Percentiles rank a stretch among this genome's conserved stretches.
phyloP scores from a whole-genome alignment of 2,888 invertebrate genomes.

The Anticlea derivata region DNA sequence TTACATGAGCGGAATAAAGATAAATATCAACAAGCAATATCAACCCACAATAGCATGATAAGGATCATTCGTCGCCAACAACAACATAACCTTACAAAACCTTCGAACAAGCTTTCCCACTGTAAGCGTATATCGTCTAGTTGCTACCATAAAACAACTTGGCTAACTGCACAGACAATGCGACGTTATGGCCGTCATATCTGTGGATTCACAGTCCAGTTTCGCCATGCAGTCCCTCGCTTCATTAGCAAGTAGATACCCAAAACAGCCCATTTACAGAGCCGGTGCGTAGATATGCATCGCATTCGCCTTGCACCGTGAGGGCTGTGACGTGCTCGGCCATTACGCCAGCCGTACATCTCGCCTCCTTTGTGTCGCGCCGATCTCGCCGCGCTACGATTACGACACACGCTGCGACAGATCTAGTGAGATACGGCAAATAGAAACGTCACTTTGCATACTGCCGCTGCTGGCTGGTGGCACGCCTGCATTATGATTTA shows the following conservation, averaged over 20 bases:
- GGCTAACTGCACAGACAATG: constrained; percentile 61
- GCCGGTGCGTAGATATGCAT: constrained; percentile 79
- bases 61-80: constrained; percentile 24
- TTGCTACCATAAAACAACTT: constrained; percentile 61
- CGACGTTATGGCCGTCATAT: constrained; percentile 68
- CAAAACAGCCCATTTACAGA: constrained; percentile 80
- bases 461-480: constrained; percentile 62
- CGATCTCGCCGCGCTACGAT: constrained; percentile 76
- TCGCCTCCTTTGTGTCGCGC: constrained; percentile 77
- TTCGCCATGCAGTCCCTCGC: constrained; percentile 65
- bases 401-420: constrained; percentile 77
- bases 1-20: neutral
- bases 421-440: constrained; percentile 77
- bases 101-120: constrained; percentile 31
- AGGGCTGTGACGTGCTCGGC: constrained; percentile 72
- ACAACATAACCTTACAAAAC: constrained; percentile 31
- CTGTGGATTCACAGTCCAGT: constrained; percentile 72
- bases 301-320: constrained; percentile 66
- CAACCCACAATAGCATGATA: constrained; percentile 30
- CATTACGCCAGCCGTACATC: constrained; percentile 77
- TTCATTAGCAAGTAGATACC: constrained; percentile 82
- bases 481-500: constrained; percentile 62
- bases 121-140: constrained; percentile 40
- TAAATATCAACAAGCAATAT: constrained; percentile 15
- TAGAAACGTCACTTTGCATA: constrained; percentile 81